These are phyloP conservation scores for Vespertilio murinus DNA, from an alignment of 2,797 vertebrate species.

Conservation along the genomic window DNA sequence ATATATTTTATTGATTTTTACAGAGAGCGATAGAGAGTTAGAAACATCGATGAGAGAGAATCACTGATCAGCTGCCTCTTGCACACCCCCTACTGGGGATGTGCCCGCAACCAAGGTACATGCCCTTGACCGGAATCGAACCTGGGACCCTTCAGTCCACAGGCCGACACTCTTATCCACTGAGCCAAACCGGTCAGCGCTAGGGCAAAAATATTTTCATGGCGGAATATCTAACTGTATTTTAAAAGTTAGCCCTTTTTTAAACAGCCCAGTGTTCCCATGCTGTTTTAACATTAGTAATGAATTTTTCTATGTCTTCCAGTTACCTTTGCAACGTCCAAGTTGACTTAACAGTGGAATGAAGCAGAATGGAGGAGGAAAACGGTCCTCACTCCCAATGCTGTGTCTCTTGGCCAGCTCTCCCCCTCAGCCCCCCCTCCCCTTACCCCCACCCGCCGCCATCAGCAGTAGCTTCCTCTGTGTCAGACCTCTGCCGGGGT, in stretches of 20 bases:
- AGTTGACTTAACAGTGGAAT: constrained; percentile 80
- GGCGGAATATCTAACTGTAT: constrained; percentile 40
- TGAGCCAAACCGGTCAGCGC: no score
- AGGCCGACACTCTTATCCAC: no score
- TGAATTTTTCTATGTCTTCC: constrained; percentile 77
- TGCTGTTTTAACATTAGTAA: constrained; percentile 74
- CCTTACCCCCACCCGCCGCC: not conserved
- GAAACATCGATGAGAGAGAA: no score
- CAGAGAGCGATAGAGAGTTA: no score
- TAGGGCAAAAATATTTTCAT: no score
- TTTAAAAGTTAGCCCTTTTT: constrained; percentile 66
- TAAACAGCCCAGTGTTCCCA: constrained; percentile 58
- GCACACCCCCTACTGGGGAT: no score
- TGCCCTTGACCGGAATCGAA: no score
- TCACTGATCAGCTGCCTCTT: no score
- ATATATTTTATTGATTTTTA: no score
- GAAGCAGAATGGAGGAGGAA: constrained; percentile 68
- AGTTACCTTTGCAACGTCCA: constrained; percentile 79
- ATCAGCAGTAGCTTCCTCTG: constrained; percentile 52
- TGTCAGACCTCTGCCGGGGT: constrained; percentile 67
- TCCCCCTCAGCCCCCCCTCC: not conserved
- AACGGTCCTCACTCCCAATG: not conserved
- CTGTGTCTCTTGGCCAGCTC: not conserved
- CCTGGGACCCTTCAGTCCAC: no score
- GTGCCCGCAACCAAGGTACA: no score